These are phyloP conservation scores for Trachops cirrhosus DNA, from an alignment of 2,797 vertebrate species.

Conservation along the genomic window DNA sequence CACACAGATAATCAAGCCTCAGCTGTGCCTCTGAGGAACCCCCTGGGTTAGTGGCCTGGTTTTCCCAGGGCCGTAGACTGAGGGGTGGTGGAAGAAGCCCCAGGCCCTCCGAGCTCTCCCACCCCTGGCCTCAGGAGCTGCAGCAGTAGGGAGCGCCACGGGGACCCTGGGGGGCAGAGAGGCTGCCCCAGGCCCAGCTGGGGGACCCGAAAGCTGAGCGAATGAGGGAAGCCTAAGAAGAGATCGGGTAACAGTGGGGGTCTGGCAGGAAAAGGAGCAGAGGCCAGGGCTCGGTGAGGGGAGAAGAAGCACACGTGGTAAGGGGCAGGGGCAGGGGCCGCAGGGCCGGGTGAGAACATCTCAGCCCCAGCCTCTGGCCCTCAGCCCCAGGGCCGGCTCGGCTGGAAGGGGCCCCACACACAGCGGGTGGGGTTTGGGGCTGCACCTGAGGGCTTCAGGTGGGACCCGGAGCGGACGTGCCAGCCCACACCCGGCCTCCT, in stretches of 20 bases:
- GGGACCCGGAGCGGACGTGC: not conserved
- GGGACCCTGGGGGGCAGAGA: not conserved
- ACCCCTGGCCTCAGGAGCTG: too few relatives aligned
- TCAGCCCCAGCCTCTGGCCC: not conserved
- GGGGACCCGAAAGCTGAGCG: not conserved
- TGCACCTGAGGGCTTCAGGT: not conserved
- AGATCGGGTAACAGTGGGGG: accelerated
- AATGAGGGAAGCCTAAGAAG: not conserved
- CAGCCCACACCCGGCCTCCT: not conserved
- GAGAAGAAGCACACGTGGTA: not conserved
- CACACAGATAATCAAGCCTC: not conserved
- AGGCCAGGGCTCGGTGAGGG: not conserved
- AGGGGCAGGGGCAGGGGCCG: not conserved
- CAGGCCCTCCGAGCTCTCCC: not conserved
- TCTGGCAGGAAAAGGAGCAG: not conserved
- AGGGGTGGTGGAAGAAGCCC: not conserved
- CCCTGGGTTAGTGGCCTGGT: not conserved
- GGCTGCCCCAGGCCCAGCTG: not conserved
- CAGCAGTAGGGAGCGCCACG: accelerated
- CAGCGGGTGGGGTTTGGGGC: accelerated
- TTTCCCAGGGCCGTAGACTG: not conserved
- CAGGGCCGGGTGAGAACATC: not conserved
- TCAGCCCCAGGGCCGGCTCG: not conserved
- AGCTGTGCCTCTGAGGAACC: not conserved
- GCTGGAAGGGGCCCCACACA: not conserved